Percentiles rank a stretch among this genome's conserved stretches.
phyloP scores from a whole-genome alignment of 2,113 vertebrate species.

The Gymnorhina tibicen region DNA sequence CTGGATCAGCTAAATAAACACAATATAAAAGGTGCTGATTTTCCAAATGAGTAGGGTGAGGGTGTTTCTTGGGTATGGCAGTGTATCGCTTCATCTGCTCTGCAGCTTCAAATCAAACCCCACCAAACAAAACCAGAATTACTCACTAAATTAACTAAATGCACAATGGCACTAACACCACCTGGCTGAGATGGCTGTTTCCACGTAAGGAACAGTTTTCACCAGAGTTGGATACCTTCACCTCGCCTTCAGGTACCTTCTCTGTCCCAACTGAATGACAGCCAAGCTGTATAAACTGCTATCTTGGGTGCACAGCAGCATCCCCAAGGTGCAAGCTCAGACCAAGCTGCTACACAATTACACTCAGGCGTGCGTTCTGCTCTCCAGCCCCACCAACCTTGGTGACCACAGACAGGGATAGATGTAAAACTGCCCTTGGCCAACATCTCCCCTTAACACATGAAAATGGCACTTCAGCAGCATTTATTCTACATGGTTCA shows the following conservation, averaged over 20 bases:
- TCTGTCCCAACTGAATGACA: neutral
- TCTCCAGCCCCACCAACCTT: neutral
- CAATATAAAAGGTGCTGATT: neutral
- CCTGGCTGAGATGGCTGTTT: neutral
- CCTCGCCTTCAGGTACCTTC: neutral
- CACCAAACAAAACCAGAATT: neutral
- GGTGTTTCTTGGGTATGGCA: neutral
- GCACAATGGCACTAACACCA: neutral
- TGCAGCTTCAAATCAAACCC: neutral
- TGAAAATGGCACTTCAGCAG: neutral
- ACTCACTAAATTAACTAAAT: neutral
- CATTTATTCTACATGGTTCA: neutral
- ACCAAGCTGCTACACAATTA: neutral
- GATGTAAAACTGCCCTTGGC: neutral
- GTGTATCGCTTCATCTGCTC: neutral
- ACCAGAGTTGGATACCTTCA: accelerated
- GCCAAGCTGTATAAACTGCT: neutral
- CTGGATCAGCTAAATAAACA: neutral
- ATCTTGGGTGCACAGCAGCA: neutral
- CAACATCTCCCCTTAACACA: neutral
- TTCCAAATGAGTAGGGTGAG: neutral
- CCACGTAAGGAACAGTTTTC: neutral
- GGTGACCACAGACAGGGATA: accelerated
- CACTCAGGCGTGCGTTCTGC: accelerated
- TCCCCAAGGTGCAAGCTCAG: neutral